Evolutionary conservation across 2,113 vertebrate species (phyloP), one percentile per base, ranked within the genome.

Genomic region (Plecotus auritus): DNA sequence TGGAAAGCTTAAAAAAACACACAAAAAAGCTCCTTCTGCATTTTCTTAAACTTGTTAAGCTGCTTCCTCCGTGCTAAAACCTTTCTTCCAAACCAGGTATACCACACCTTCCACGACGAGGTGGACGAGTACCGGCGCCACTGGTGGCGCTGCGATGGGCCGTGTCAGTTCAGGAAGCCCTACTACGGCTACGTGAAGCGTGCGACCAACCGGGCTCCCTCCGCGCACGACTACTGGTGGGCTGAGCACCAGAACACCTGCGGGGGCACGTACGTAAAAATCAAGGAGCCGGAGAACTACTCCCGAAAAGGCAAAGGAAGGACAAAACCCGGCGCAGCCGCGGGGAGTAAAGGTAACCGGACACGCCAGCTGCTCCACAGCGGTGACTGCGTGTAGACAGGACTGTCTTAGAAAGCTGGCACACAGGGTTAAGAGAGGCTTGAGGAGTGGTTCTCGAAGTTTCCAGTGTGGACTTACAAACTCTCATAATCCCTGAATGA

Each of bases 101-200:
- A 98, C 97, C 99, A 99, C 83, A 96, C 93, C 42, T 99, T 99
- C 97, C 97, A 99, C 0, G 98, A 99, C 4, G 99, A 99, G 97
- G 98, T 99, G 0, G 99, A 99, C 9, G 97, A 98, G 42, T 99
- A 99, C 96, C 99, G 99, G 35, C 99, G 99, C 94, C 99, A 99
- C 97, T 99, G 99, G 99, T 99, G 99, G 99, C 98, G 98, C 1
- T 99, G 99, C 94, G 83, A 98, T 0, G 99, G 99, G 5, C 99
- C 99, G 0, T 99, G 99, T 94, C 99, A 97, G 83, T 96, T 77
- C 23, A 98, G 97, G 32, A 98, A 90, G 1, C 99, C 99, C 0
- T 99, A 98, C 81, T 99, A 99, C 0, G 99, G 99, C 3, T 99
- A 98, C 0, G 99, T 99, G 91, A 99, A 99, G 85, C 98, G 99